Conservation (phyloP, 2,797 vertebrate species). For the Premnoplex brunnescens region DNA sequence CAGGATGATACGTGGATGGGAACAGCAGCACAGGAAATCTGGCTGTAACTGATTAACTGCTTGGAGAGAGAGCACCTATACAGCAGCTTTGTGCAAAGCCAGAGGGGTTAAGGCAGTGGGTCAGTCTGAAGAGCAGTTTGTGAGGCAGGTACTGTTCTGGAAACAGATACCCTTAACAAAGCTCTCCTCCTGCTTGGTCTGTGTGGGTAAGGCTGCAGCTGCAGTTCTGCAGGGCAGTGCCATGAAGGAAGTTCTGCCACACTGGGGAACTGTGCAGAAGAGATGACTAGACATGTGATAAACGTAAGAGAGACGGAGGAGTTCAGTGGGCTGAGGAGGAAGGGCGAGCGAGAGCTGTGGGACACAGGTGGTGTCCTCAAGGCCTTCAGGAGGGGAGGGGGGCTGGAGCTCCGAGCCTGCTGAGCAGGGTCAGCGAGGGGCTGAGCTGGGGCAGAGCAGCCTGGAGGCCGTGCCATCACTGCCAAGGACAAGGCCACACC, state of each 20-base stretch:
- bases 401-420: rapidly evolving
- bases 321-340: background rate
- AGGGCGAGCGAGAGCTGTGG: background rate
- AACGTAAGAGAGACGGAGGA: background rate
- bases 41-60: background rate
- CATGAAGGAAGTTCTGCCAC: too few species aligned
- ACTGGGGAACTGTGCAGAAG: background rate
- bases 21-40: background rate
- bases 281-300: background rate
- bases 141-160: background rate
- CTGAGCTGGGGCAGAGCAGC: background rate
- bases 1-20: background rate
- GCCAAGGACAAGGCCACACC: rapidly evolving
- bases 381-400: background rate
- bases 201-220: background rate
- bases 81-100: rapidly evolving
- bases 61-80: background rate
- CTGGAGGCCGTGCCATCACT: background rate
- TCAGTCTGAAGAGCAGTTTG: background rate
- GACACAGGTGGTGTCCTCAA: rapidly evolving
- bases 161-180: background rate
- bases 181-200: background rate
- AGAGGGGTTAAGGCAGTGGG: background rate
- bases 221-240: background rate
- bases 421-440: background rate